These are phyloP conservation scores for Centropristis striata DNA, from an alignment of 2,113 vertebrate genomes.

Conservation along the genomic window DNA sequence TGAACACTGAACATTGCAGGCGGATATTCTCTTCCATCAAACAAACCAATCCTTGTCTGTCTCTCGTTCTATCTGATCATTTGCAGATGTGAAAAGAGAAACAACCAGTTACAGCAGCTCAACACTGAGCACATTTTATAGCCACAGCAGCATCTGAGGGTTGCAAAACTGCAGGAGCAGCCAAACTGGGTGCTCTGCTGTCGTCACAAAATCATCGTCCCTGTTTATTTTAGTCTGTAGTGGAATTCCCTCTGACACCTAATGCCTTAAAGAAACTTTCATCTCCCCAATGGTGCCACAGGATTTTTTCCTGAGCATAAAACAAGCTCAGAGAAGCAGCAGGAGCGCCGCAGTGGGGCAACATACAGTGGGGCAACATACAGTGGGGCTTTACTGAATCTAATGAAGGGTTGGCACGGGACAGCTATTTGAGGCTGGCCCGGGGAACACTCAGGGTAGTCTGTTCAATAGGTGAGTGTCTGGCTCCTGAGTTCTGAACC, in stretches of 20 bases:
- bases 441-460: constrained; percentile 61
- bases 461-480: constrained; percentile 76
- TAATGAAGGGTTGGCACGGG: constrained; percentile 82
- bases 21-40: neutral
- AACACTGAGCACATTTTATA: constrained; percentile 59
- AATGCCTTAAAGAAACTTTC: constrained; percentile 77
- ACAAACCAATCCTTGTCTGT: constrained; percentile 1
- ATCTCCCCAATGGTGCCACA: constrained; percentile 69
- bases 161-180: constrained; percentile 35
- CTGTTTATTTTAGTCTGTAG: constrained; percentile 75
- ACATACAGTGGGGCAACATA: constrained; percentile 72
- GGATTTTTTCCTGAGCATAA: constrained; percentile 64
- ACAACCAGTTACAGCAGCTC: constrained; percentile 25
- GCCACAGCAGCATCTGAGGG: constrained; percentile 41
- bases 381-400: constrained; percentile 70
- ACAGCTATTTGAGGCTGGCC: constrained; percentile 55
- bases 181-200: constrained; percentile 66
- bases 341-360: constrained; percentile 49
- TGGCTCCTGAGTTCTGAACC: constrained; percentile 63
- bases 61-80: constrained; percentile 44
- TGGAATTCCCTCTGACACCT: constrained; percentile 79
- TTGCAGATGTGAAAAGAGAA: constrained; percentile 67
- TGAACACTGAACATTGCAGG: no score
- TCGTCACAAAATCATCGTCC: constrained; percentile 57
- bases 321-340: constrained; percentile 56